Percentiles rank a stretch among this genome's conserved stretches.
phyloP scores from a whole-genome alignment of 2,113 vertebrate genomes.

The Leucoraja erinaceus region DNA sequence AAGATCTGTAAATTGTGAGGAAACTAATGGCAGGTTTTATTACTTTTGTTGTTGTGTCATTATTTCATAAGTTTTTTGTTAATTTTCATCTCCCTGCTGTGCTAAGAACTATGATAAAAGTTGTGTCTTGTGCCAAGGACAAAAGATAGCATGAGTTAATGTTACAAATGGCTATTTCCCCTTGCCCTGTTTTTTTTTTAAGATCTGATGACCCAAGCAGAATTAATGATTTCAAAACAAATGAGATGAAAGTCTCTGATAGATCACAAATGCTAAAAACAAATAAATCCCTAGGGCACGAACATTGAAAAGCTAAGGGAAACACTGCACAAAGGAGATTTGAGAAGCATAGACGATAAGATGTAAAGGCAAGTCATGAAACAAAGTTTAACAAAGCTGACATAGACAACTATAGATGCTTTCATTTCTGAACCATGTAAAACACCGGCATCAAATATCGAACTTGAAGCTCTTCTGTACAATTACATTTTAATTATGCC shows the following conservation, averaged over 20 bases:
- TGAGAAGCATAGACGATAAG: background rate
- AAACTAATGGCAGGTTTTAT: background rate
- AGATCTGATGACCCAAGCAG: background rate
- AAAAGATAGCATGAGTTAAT: background rate
- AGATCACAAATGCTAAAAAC: background rate
- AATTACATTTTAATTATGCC: background rate
- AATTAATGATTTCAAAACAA: background rate
- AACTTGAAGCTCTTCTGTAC: background rate
- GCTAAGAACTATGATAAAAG: background rate
- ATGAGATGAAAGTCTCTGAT: background rate
- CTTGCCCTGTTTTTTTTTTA: background rate
- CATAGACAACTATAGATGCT: background rate
- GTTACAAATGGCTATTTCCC: background rate
- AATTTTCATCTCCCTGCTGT: background rate
- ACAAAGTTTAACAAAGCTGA: background rate
- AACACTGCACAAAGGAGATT: background rate
- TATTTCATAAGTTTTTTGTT: background rate
- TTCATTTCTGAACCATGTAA: background rate
- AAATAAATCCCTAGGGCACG: background rate
- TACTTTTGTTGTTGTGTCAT: background rate
- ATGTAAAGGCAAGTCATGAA: too few relatives aligned
- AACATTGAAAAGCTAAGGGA: background rate
- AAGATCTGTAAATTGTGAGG: background rate
- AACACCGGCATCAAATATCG: background rate
- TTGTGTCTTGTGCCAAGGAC: background rate